These are phyloP conservation scores for Desoria tigrina DNA, from an alignment of 2,888 invertebrate genomes.

Conservation along the genomic window DNA sequence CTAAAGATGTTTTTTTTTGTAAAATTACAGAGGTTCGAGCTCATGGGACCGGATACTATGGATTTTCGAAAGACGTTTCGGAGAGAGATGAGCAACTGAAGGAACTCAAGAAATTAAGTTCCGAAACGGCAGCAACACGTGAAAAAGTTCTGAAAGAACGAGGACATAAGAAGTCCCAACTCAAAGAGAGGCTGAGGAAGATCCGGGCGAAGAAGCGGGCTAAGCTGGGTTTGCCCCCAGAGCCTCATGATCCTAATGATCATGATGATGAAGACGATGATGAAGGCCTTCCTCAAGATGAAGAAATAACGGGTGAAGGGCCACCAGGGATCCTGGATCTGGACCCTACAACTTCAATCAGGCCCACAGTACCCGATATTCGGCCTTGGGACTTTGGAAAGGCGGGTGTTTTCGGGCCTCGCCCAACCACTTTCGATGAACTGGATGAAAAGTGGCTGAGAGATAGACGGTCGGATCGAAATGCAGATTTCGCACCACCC, in stretches of 20 bases:
- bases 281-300: constrained; percentile 22
- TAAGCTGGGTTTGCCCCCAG: constrained; percentile 54
- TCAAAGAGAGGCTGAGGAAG: constrained; percentile 58
- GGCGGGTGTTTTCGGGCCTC: constrained; percentile 59
- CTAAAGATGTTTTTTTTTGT: no score
- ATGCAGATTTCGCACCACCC: constrained; percentile 77
- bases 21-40: constrained; percentile 90
- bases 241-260: constrained; percentile 40
- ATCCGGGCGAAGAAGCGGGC: constrained; percentile 55
- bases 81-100: constrained; percentile 78
- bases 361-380: no score
- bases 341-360: not conserved
- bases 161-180: constrained; percentile 55
- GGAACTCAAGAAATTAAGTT: constrained; percentile 69
- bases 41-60: constrained; percentile 90
- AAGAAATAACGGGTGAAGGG: not conserved
- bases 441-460: constrained; percentile 76
- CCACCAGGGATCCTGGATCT: constrained; percentile 1
- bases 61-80: constrained; percentile 82
- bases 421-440: constrained; percentile 46
- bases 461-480: constrained; percentile 71
- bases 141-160: constrained; percentile 63
- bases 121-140: constrained; percentile 66
- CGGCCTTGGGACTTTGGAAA: constrained; percentile 76
- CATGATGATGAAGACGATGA: constrained; percentile 44